Evolutionary conservation across 2,888 invertebrate species (phyloP).

Genomic region (Tachystola acroxantha): DNA sequence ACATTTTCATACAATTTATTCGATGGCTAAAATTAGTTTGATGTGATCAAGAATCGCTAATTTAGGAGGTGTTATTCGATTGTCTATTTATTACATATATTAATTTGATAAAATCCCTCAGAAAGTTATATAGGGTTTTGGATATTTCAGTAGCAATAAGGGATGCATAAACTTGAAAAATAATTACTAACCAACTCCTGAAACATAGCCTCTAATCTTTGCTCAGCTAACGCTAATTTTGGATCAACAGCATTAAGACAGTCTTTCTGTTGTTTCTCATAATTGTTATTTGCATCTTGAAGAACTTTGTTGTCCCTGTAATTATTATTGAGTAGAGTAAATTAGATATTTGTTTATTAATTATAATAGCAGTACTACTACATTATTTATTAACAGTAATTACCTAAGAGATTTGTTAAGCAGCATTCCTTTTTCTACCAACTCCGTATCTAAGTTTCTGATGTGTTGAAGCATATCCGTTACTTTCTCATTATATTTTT

Average conservation of each 20-base stretch:
- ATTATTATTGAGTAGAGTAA: slow-evolving; percentile 7
- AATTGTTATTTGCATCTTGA: slow-evolving; percentile 67
- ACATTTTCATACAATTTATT: too few species aligned
- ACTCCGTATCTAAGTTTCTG: slow-evolving; percentile 73
- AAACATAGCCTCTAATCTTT: slow-evolving; percentile 77
- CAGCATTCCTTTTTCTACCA: slow-evolving; percentile 74
- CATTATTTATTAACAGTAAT: background rate
- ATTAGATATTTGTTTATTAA: background rate
- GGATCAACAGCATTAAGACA: slow-evolving; percentile 44
- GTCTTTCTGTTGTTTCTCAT: slow-evolving; percentile 51
- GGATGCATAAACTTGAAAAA: too few species aligned
- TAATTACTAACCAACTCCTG: slow-evolving; percentile 79
- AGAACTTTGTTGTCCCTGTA: slow-evolving; percentile 74
- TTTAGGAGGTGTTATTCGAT: too few species aligned
- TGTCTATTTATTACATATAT: too few species aligned
- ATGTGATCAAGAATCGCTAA: too few species aligned
- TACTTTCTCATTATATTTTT: slow-evolving; percentile 78
- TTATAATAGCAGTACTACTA: background rate
- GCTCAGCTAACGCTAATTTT: slow-evolving; percentile 68
- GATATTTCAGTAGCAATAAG: too few species aligned
- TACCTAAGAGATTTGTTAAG: slow-evolving; percentile 71
- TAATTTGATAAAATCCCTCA: too few species aligned
- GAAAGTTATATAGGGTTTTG: too few species aligned
- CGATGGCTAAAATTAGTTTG: too few species aligned
- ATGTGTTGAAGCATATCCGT: slow-evolving; percentile 77